Conservation (phyloP, 2,888 invertebrate genomes). For the Cyrtodaria siliqua region DNA sequence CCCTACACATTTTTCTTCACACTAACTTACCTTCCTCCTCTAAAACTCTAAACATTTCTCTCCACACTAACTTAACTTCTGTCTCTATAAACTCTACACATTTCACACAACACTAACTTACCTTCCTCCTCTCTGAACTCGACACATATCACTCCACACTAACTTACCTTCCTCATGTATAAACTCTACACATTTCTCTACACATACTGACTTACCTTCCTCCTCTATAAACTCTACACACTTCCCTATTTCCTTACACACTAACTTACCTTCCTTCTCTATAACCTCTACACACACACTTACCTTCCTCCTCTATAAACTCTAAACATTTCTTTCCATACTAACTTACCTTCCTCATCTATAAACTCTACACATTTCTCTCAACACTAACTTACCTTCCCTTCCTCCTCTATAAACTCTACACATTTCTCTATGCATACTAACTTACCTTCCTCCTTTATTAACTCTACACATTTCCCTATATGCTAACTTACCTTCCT, state of each 20-base stretch:
- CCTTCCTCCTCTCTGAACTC: constrained; percentile 95
- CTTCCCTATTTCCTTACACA: constrained; percentile 92
- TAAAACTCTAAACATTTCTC: too few species aligned
- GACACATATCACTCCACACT: constrained; percentile 97
- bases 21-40: too few species aligned
- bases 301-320: constrained; percentile 95
- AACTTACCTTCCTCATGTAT: too few species aligned
- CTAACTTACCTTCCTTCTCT: constrained; percentile 90
- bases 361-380: too few species aligned
- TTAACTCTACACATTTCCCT: constrained; percentile 97
- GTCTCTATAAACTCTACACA: too few species aligned
- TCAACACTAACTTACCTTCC: too few species aligned
- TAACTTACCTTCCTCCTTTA: constrained; percentile 91
- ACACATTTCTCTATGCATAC: too few species aligned
- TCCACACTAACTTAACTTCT: too few species aligned
- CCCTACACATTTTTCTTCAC: constrained; percentile 97
- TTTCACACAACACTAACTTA: too few species aligned
- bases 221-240: constrained; percentile 96
- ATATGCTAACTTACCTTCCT: constrained; percentile 94
- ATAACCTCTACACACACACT: constrained; percentile 96
- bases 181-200: too few species aligned
- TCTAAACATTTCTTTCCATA: constrained; percentile 98
- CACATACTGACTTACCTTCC: constrained; percentile 88
- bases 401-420: too few species aligned
- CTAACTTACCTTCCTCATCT: too few species aligned